Conservation (phyloP, 2,113 vertebrate genomes). For the Collichthys lucidus region DNA sequence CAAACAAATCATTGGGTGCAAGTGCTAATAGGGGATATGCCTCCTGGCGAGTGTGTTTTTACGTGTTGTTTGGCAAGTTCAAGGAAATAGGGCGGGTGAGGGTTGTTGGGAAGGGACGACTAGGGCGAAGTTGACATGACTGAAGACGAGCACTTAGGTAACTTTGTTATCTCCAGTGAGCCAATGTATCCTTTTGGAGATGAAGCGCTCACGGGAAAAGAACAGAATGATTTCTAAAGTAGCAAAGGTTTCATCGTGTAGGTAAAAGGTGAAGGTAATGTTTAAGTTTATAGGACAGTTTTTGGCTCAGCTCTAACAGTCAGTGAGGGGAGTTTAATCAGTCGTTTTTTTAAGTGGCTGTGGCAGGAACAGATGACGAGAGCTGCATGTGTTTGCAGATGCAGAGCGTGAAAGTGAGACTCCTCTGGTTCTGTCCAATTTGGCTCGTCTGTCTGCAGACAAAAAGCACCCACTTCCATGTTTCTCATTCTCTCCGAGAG, state of each 20-base stretch:
- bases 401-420: conserved; percentile 11
- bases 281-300: conserved; percentile 45
- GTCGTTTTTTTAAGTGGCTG: conserved; percentile 48
- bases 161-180: conserved; percentile 56
- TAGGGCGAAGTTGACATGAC: conserved; percentile 37
- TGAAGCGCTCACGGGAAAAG: conserved; percentile 7
- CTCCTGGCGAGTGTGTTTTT: conserved; percentile 32
- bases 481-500: conserved; percentile 5
- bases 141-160: conserved; percentile 64
- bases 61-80: conserved; percentile 46
- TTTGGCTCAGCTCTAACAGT: conserved; percentile 27
- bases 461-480: conserved; percentile 11
- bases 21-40: conserved; percentile 62
- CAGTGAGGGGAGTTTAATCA: conserved; percentile 52
- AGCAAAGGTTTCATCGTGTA: conserved; percentile 17
- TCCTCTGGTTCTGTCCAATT: conserved; percentile 56
- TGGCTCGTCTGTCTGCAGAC: conserved; percentile 47
- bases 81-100: not conserved
- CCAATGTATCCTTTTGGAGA: conserved; percentile 32
- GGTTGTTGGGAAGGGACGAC: conserved; percentile 2
- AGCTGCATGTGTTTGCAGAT: conserved; percentile 47
- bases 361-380: conserved; percentile 48
- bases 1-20: conserved; percentile 71
- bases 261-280: conserved; percentile 52
- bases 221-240: conserved; percentile 16